Conservation (phyloP, 2,113 vertebrate genomes). For the Gobiocypris rarus region DNA sequence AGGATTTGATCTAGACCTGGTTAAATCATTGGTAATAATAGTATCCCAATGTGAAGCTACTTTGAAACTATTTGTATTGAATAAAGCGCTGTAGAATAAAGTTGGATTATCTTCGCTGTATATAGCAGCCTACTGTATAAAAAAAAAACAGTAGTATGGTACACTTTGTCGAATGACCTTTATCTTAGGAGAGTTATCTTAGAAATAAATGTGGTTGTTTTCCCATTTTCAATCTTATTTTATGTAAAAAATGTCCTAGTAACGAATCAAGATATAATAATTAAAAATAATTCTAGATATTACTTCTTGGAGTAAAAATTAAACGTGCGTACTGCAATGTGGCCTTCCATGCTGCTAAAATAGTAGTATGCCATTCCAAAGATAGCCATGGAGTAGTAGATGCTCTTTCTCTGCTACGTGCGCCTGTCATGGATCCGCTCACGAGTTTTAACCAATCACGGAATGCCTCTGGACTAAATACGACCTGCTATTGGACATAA, state of each 20-base stretch:
- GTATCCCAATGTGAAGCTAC: too few species aligned
- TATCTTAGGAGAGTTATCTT: neutral
- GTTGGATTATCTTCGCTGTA: neutral
- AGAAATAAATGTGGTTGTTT: neutral
- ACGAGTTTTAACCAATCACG: conserved; percentile 53
- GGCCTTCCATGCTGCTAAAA: neutral
- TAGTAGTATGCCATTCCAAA: conserved; percentile 11
- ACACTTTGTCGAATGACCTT: neutral
- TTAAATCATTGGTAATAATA: neutral
- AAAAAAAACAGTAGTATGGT: neutral
- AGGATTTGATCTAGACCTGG: neutral
- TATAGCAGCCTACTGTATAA: neutral
- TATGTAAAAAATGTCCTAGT: neutral
- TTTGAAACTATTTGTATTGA: too few species aligned
- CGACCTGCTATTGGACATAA: conserved; percentile 56
- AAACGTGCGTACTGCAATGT: neutral
- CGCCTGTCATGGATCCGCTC: neutral
- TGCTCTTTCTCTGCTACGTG: conserved; percentile 24
- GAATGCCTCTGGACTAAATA: neutral
- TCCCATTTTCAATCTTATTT: neutral
- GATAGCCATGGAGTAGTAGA: neutral
- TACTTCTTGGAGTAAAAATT: too few species aligned
- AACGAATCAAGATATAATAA: neutral
- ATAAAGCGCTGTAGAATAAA: too few species aligned
- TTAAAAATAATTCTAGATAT: neutral